phyloP scores from a whole-genome alignment of 1,140 invertebrate species.

The Drosophila mauritiana region DNA sequence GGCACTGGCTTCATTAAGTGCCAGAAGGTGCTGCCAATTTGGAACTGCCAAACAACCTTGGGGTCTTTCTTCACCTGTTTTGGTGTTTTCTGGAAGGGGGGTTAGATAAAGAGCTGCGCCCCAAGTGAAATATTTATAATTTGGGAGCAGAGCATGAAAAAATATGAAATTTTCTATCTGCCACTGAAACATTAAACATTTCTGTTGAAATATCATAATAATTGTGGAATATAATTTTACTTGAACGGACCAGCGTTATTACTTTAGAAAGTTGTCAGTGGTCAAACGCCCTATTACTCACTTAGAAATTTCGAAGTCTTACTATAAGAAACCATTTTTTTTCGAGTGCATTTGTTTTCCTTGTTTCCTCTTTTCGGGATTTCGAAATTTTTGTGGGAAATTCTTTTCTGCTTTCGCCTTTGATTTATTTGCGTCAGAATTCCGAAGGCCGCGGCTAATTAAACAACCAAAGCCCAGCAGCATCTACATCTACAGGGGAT shows the following conservation, averaged over 20 bases:
- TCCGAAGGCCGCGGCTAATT: slow-evolving; percentile 46
- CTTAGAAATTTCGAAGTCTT: too few relatives aligned
- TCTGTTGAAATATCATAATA: neutral
- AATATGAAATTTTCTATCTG: slow-evolving; percentile 3
- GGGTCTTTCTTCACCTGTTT: slow-evolving; percentile 1
- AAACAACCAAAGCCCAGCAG: slow-evolving; percentile 36
- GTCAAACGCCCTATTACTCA: too few relatives aligned
- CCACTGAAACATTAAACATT: neutral
- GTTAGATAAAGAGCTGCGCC: slow-evolving; percentile 29
- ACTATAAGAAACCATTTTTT: neutral
- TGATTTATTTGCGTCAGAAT: slow-evolving; percentile 64
- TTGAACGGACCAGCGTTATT: too few relatives aligned
- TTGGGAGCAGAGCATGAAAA: neutral
- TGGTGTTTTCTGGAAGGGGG: slow-evolving; percentile 2
- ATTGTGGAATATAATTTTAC: too few relatives aligned
- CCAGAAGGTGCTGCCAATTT: slow-evolving; percentile 62
- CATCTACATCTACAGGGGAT: slow-evolving; percentile 28
- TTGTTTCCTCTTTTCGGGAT: slow-evolving; percentile 1
- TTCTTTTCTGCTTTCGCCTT: slow-evolving; percentile 25
- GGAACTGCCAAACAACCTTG: neutral
- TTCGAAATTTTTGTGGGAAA: slow-evolving; percentile 14
- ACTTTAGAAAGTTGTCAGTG: too few relatives aligned
- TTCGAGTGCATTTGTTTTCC: slow-evolving; percentile 17
- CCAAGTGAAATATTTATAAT: slow-evolving; percentile 53
- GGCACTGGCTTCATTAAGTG: slow-evolving; percentile 51